Evolutionary conservation across 2,888 invertebrate species (phyloP).

Genomic region (Geotrupes spiniger): DNA sequence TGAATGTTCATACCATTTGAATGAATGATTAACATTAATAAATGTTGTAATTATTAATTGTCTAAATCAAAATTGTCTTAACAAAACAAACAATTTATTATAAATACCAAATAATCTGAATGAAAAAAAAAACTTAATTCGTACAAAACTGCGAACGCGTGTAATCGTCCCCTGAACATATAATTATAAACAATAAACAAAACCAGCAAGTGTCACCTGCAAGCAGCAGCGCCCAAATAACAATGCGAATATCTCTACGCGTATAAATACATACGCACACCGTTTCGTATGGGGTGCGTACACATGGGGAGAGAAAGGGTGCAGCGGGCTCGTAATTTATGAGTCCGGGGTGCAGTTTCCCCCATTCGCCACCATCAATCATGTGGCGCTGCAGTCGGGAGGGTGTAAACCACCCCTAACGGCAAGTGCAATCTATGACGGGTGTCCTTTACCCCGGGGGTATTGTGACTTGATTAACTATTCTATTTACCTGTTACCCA

Average conservation of each 20-base stretch:
- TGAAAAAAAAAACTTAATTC: too few species aligned
- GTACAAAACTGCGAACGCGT: too few species aligned
- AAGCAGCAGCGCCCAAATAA: slow-evolving; percentile 15
- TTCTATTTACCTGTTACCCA: slow-evolving; percentile 25
- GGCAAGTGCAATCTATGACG: slow-evolving; percentile 47
- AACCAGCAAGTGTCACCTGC: slow-evolving; percentile 12
- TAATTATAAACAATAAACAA: too few species aligned
- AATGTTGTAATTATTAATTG: too few species aligned
- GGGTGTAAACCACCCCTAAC: slow-evolving; percentile 25
- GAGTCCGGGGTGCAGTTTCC: slow-evolving; percentile 47
- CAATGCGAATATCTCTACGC: slow-evolving; percentile 11
- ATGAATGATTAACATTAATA: too few species aligned
- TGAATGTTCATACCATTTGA: too few species aligned
- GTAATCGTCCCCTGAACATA: too few species aligned
- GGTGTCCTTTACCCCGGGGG: slow-evolving; percentile 26
- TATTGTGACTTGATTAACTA: slow-evolving; percentile 26
- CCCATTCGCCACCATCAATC: slow-evolving; percentile 50
- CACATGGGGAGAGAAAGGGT: slow-evolving; percentile 40
- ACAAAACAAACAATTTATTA: too few species aligned
- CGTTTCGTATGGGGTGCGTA: slow-evolving; percentile 13
- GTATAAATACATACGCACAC: slow-evolving; percentile 12
- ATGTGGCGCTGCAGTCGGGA: slow-evolving; percentile 45
- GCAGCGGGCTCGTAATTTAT: slow-evolving; percentile 45
- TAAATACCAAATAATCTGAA: too few species aligned
- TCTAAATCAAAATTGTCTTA: too few species aligned